phyloP scores from a whole-genome alignment of 2,797 vertebrate species.

The Astyanax mexicanus region DNA sequence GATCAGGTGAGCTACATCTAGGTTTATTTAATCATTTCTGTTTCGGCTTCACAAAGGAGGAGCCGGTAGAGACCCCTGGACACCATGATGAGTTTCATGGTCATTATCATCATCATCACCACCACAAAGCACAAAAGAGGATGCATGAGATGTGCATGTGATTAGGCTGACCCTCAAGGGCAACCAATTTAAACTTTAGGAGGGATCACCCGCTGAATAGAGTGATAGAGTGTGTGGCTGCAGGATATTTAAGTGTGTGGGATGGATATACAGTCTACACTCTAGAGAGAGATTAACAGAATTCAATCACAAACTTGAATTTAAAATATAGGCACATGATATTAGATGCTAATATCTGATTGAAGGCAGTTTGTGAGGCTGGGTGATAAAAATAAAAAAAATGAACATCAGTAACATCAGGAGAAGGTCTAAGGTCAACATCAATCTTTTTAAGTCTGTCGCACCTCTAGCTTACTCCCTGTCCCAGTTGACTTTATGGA shows the following conservation, averaged over 20 bases:
- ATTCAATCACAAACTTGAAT: background rate
- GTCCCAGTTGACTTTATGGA: too few species aligned
- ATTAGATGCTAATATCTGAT: too few species aligned
- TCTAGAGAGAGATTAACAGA: background rate
- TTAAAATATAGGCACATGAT: background rate
- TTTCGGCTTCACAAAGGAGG: conserved; percentile 2
- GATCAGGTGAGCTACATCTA: background rate
- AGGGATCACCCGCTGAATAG: background rate
- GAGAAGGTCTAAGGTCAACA: too few species aligned
- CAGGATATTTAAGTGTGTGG: conserved; percentile 18
- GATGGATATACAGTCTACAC: background rate
- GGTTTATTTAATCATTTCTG: conserved; percentile 5
- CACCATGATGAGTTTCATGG: conserved; percentile 2
- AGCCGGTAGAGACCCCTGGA: conserved; percentile 16
- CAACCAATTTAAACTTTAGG: conserved; percentile 21
- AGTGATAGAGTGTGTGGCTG: background rate
- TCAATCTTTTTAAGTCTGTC: too few species aligned
- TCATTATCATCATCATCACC: conserved; percentile 21
- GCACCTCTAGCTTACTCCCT: too few species aligned
- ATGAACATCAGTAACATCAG: too few species aligned
- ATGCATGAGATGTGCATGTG: conserved; percentile 13
- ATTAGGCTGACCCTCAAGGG: conserved; percentile 17
- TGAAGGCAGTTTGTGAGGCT: too few species aligned
- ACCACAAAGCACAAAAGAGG: conserved; percentile 13
- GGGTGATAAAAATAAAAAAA: too few species aligned